Conservation (phyloP, 2,888 invertebrate species). For the Acrobasis consociella region DNA sequence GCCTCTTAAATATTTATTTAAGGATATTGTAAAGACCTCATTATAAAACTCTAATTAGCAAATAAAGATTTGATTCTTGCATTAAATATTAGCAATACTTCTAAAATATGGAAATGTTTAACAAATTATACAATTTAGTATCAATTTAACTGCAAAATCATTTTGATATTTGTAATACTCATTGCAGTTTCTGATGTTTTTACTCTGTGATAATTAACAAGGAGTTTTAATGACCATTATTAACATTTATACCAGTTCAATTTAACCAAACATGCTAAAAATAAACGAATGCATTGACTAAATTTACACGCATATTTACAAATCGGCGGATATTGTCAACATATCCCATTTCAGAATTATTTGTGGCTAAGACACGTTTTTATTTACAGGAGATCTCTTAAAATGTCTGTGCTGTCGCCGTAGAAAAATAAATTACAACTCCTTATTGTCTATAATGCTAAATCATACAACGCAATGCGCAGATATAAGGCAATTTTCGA, state of each 20-base stretch:
- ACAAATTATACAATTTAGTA: too few relatives aligned
- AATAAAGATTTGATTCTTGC: too few relatives aligned
- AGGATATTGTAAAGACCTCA: too few relatives aligned
- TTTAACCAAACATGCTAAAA: slow-evolving; percentile 1
- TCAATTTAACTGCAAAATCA: too few relatives aligned
- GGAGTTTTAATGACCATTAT: background rate
- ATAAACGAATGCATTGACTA: slow-evolving; percentile 9
- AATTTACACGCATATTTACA: slow-evolving; percentile 15
- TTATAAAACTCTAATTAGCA: too few relatives aligned
- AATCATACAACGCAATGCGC: slow-evolving; percentile 8
- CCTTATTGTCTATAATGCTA: slow-evolving; percentile 10
- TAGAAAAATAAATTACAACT: slow-evolving; percentile 20
- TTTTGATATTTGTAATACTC: too few relatives aligned
- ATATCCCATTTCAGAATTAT: slow-evolving; percentile 14
- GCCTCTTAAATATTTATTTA: too few relatives aligned
- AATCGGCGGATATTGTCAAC: slow-evolving; percentile 5
- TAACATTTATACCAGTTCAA: background rate
- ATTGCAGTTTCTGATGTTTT: too few relatives aligned
- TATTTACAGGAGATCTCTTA: slow-evolving; percentile 23
- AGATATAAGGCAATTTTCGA: slow-evolving; percentile 17
- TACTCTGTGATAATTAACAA: too few relatives aligned
- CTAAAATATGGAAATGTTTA: too few relatives aligned
- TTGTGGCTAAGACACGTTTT: slow-evolving; percentile 10
- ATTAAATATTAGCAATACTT: too few relatives aligned
- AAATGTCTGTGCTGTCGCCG: slow-evolving; percentile 15